Evolutionary conservation across 2,113 vertebrate genomes (phyloP), one percentile per base, ranked within the genome.

Genomic region (Crotalus viridis): DNA sequence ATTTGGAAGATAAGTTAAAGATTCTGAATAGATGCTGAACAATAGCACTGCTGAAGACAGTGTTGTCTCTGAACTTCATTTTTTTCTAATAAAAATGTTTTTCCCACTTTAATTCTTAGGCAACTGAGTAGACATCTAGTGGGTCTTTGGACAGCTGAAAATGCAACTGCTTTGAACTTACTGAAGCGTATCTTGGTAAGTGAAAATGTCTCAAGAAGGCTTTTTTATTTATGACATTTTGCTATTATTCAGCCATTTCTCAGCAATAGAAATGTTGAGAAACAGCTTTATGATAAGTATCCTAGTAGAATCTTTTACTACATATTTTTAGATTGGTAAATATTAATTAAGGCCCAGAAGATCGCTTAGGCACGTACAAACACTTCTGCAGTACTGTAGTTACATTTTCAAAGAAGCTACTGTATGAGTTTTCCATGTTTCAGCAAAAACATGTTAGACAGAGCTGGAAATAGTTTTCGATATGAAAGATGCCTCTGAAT

Each of bases 51-150:
- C 6, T 39, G 69, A 74, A 74, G 69, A 74, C 15, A 55, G 3
- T 74, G 64, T 74, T 74, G 13, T 19, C 5, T 74, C n/a, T 39
- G 69, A 74, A 39, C 13, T 39, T 74, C n/a, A 69, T 33, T 74
- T 74, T 69, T 69, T 22, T 3, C 43, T 85, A 59, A 87, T 26
- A 46, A 64, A 51, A 64, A n/a, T 33, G 8, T 86, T 86, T 93
- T 26, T 69, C 24, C 15, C 97, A 96, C 94, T 96, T 89, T 92
- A 97, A 94, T 97, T 96, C 95, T 97, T 98, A 99, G 99, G 95
- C 99, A 99, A 97, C 97, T 99, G 95, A 99, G 99, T 97, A 99
- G 99, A 95, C 99, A 99, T 97, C 98, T 99, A 96, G 99, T 99
- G 96, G 99, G 99, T 92, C 98, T 99, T 92, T 99, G 99, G 99